Conservation (phyloP, 2,113 vertebrate genomes). For the Rhinolophus ferrumequinum region DNA sequence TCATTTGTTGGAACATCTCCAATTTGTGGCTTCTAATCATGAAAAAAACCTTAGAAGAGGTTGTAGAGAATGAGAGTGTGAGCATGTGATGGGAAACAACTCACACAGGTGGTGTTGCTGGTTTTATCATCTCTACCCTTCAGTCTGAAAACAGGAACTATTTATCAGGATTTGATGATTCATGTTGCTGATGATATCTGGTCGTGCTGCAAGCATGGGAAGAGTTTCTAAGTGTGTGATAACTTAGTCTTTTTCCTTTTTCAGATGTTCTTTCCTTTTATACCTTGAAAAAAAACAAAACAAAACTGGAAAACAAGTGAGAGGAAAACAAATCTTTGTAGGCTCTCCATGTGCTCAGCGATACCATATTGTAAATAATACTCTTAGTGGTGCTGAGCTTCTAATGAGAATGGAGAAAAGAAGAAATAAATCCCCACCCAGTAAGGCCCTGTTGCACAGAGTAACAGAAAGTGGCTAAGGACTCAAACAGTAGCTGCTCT, state of each 20-base stretch:
- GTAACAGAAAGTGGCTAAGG: neutral
- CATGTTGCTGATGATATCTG: neutral
- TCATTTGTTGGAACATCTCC: neutral
- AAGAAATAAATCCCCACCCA: neutral
- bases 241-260: neutral
- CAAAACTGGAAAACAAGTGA: neutral
- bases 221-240: neutral
- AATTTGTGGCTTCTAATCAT: neutral
- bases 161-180: neutral
- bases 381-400: neutral
- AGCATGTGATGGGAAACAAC: neutral
- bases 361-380: neutral
- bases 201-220: neutral
- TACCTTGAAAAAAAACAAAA: neutral
- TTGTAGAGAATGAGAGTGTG: neutral
- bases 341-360: neutral
- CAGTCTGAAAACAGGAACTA: neutral
- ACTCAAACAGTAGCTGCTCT: neutral
- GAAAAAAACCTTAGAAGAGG: neutral
- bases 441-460: neutral
- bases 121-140: neutral
- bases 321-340: constrained; percentile 4
- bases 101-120: neutral
- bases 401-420: neutral
- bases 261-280: neutral